Evolutionary conservation across 2,797 vertebrate species (phyloP).

Genomic region (Sciaenops ocellatus): DNA sequence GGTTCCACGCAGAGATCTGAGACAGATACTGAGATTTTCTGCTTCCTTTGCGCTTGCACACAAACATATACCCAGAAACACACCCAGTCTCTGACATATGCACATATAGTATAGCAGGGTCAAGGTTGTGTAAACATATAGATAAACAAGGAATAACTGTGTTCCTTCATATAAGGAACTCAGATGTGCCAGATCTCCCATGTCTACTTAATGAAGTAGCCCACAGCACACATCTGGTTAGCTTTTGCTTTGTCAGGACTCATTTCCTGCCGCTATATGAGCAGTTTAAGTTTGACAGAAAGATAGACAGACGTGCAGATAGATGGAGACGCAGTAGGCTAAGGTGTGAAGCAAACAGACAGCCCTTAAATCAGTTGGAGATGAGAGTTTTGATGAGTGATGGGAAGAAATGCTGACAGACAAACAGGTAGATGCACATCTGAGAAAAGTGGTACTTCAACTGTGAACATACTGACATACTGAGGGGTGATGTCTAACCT

Average conservation of each 20-base stretch:
- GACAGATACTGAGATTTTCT: slow-evolving; percentile 45
- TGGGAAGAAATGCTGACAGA: slow-evolving; percentile 18
- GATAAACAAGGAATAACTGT: slow-evolving; percentile 17
- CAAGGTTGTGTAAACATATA: background rate
- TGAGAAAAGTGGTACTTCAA: slow-evolving; percentile 6
- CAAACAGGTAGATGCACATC: slow-evolving; percentile 6
- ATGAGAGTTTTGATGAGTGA: slow-evolving; percentile 27
- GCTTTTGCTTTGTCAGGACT: slow-evolving; percentile 48
- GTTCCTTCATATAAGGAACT: slow-evolving; percentile 15
- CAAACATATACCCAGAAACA: slow-evolving; percentile 15
- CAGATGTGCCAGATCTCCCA: slow-evolving; percentile 10
- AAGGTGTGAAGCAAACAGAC: slow-evolving; percentile 9
- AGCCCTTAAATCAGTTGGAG: slow-evolving; percentile 23
- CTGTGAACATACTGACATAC: background rate
- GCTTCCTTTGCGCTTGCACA: slow-evolving; percentile 23
- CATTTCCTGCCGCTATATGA: slow-evolving; percentile 51
- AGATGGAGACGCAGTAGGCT: background rate
- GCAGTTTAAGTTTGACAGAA: slow-evolving; percentile 34
- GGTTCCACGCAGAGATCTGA: slow-evolving; percentile 44
- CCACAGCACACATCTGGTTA: slow-evolving; percentile 62
- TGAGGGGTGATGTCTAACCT: slow-evolving; percentile 1
- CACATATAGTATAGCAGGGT: background rate
- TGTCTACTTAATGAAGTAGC: slow-evolving; percentile 32
- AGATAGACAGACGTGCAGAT: slow-evolving; percentile 20
- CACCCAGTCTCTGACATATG: background rate